phyloP scores from a whole-genome alignment of 2,888 invertebrate genomes.

The Acanthosepion lycidas region DNA sequence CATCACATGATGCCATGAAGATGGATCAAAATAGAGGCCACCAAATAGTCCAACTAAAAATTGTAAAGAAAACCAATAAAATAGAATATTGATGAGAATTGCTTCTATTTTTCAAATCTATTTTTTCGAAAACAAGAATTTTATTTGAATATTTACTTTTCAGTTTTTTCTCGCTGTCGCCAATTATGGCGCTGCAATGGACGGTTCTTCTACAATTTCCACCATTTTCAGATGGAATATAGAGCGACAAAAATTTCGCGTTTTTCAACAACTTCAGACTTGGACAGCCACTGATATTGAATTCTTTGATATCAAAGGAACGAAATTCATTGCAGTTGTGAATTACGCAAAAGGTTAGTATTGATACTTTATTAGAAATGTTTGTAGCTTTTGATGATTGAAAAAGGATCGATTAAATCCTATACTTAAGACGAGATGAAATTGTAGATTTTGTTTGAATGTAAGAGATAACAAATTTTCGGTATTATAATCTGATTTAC shows the following conservation, averaged over 20 bases:
- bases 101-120: too few relatives aligned
- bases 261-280: constrained; percentile 67
- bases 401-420: too few relatives aligned
- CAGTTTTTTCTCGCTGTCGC: constrained; percentile 74
- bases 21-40: too few relatives aligned
- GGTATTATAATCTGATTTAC: too few relatives aligned
- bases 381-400: too few relatives aligned
- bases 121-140: neutral
- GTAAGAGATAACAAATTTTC: too few relatives aligned
- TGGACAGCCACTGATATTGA: constrained; percentile 73
- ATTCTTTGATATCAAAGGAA: constrained; percentile 66
- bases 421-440: too few relatives aligned
- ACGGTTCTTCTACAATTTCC: constrained; percentile 60
- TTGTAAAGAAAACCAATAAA: too few relatives aligned
- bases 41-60: too few relatives aligned
- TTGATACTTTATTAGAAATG: neutral
- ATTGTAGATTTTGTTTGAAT: too few relatives aligned
- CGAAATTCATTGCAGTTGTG: constrained; percentile 70
- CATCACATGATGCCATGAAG: too few relatives aligned
- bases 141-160: constrained; percentile 51
- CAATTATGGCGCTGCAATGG: constrained; percentile 66
- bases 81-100: too few relatives aligned
- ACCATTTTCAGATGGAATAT: constrained; percentile 70
- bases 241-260: constrained; percentile 65
- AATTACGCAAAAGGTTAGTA: constrained; percentile 71